These are phyloP conservation scores for Tachina grossa DNA, from an alignment of 2,888 invertebrate genomes.

Conservation along the genomic window DNA sequence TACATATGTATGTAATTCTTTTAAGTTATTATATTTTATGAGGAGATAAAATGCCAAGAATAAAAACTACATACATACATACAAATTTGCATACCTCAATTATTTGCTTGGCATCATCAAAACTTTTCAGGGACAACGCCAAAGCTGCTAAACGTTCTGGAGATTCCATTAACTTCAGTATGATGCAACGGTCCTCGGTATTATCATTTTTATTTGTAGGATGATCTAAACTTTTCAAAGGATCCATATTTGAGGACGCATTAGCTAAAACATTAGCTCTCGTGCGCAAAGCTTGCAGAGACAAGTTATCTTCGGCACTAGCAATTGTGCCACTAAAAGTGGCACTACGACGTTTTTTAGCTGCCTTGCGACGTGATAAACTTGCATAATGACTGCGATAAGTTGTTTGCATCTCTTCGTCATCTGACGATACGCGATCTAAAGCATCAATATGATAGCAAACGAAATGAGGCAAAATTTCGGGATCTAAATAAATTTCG, in stretches of 20 bases:
- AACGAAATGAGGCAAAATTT: slow-evolving; percentile 79
- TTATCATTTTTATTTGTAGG: slow-evolving; percentile 14
- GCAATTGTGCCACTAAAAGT: slow-evolving; percentile 76
- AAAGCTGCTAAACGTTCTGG: slow-evolving; percentile 89
- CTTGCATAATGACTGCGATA: slow-evolving; percentile 78
- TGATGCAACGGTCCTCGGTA: slow-evolving; percentile 77
- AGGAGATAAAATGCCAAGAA: not conserved
- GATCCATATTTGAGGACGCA: slow-evolving; percentile 42
- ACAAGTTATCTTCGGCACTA: slow-evolving; percentile 12
- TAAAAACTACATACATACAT: not conserved
- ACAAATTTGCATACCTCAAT: slow-evolving; percentile 86
- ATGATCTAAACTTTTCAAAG: slow-evolving; percentile 35
- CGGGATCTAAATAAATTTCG: slow-evolving; percentile 75
- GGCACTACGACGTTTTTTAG: slow-evolving; percentile 77
- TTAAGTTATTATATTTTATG: slow-evolving; percentile 10
- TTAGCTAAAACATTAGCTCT: slow-evolving; percentile 61
- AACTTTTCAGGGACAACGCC: slow-evolving; percentile 89
- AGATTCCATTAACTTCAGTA: slow-evolving; percentile 87
- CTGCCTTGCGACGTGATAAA: slow-evolving; percentile 78
- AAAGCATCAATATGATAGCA: slow-evolving; percentile 76
- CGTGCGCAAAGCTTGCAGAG: slow-evolving; percentile 44
- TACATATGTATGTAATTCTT: not conserved
- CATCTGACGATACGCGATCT: slow-evolving; percentile 80
- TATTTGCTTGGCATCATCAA: slow-evolving; percentile 89
- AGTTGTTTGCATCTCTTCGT: slow-evolving; percentile 78